These are phyloP conservation scores for Synanthedon tipuliformis DNA, from an alignment of 2,888 invertebrate species.

Conservation along the genomic window DNA sequence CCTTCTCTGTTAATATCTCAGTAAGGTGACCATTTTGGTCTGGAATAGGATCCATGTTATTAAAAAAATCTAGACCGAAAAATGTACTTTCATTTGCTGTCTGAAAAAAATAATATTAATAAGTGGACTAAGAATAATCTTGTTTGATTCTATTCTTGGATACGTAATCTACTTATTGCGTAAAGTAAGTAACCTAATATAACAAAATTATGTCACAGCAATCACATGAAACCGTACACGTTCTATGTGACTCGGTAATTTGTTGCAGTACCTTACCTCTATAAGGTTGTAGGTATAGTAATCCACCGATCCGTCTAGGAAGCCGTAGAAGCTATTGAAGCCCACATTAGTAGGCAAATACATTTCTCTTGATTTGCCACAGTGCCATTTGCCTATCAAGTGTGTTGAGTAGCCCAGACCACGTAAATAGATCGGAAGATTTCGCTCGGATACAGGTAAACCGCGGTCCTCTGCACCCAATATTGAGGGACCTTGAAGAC, in stretches of 20 bases:
- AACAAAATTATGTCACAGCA: background rate
- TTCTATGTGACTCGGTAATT: background rate
- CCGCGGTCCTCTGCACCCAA: slow-evolving; percentile 74
- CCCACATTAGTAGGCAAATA: slow-evolving; percentile 80
- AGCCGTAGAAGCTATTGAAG: slow-evolving; percentile 85
- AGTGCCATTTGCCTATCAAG: slow-evolving; percentile 88
- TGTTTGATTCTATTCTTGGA: no score
- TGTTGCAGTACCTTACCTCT: slow-evolving; percentile 22
- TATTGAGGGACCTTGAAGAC: slow-evolving; percentile 35
- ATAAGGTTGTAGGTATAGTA: slow-evolving; percentile 76
- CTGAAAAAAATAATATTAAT: slow-evolving; percentile 15
- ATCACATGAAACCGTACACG: background rate
- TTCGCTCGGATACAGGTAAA: slow-evolving; percentile 74
- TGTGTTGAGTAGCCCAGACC: slow-evolving; percentile 83
- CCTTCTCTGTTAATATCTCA: slow-evolving; percentile 25
- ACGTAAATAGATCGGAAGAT: slow-evolving; percentile 76
- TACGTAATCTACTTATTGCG: background rate
- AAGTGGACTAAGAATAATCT: background rate
- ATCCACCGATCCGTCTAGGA: slow-evolving; percentile 81
- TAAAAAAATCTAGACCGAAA: slow-evolving; percentile 28
- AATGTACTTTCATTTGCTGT: slow-evolving; percentile 20
- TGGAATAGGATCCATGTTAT: slow-evolving; percentile 20
- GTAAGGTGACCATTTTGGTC: slow-evolving; percentile 28
- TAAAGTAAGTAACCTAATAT: background rate
- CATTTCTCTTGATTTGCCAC: slow-evolving; percentile 78